Percentiles rank a stretch among this genome's conserved stretches.
Conservation (phyloP, 2,113 vertebrate species). For the Percina caprodes region DNA sequence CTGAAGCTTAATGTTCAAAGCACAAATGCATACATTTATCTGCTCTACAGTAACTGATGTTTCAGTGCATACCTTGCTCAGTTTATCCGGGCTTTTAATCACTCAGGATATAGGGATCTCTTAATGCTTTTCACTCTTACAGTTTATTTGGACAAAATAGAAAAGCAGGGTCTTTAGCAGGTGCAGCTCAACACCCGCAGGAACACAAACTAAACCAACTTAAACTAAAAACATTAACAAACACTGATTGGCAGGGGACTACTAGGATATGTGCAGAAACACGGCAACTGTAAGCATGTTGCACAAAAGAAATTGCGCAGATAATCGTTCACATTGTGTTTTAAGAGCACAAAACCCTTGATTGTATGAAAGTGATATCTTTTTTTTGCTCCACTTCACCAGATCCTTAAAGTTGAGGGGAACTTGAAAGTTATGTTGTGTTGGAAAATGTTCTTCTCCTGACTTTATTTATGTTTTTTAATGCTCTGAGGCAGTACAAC, state of each 20-base stretch:
- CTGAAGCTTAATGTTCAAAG: not conserved
- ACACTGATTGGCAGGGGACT: not conserved
- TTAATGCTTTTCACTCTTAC: not conserved
- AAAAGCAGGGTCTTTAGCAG: not conserved
- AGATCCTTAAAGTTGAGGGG: not conserved
- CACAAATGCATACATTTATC: not conserved
- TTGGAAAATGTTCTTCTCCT: not conserved
- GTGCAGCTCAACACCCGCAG: not conserved
- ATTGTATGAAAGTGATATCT: not conserved
- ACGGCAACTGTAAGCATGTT: not conserved
- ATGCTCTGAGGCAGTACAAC: not conserved
- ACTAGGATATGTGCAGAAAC: not conserved
- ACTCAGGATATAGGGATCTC: not conserved
- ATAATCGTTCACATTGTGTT: too few species aligned
- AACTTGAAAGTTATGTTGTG: not conserved
- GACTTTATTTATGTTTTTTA: not conserved
- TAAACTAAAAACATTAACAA: not conserved
- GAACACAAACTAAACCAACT: not conserved
- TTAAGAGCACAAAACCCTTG: too few species aligned
- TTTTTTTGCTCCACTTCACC: not conserved
- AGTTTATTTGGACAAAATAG: constrained; percentile 6
- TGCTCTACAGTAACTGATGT: not conserved
- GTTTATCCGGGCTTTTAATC: not conserved
- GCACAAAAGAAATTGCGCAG: too few species aligned
- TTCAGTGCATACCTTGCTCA: not conserved